Percentiles rank a stretch among this genome's conserved stretches.
Conservation (phyloP, 1,140 invertebrate species). For the Rhagoletis zephyria region DNA sequence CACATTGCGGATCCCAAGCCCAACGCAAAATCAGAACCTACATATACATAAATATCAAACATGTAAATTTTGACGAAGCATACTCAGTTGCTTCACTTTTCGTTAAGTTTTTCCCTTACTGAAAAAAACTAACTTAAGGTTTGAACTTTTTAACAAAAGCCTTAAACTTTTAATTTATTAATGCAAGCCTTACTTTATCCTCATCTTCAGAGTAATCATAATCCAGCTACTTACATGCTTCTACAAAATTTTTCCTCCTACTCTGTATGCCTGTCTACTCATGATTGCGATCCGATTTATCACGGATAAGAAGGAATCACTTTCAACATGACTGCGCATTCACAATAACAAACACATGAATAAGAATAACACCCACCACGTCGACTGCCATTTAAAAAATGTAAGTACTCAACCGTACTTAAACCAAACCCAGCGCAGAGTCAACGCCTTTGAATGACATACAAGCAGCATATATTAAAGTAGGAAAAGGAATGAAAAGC, state of each 20-base stretch:
- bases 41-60: no score
- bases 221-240: no score
- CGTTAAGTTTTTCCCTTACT: no score
- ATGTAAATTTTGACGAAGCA: no score
- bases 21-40: no score
- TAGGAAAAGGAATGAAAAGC: not conserved
- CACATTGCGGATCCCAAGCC: no score
- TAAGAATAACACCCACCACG: not conserved
- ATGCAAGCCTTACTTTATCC: no score
- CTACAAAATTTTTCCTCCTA: not conserved
- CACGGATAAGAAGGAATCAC: not conserved
- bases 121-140: no score
- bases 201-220: no score
- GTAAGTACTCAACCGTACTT: not conserved
- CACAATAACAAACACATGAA: not conserved
- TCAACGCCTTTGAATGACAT: not conserved
- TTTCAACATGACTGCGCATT: not conserved
- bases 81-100: no score
- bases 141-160: no score
- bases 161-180: no score
- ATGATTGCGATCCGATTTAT: not conserved
- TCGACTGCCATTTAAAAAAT: constrained; percentile 27
- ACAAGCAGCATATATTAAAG: not conserved
- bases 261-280: not conserved
- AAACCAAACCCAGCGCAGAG: not conserved